phyloP scores from a whole-genome alignment of 2,888 invertebrate genomes.

The Oscheius myriophilus region DNA sequence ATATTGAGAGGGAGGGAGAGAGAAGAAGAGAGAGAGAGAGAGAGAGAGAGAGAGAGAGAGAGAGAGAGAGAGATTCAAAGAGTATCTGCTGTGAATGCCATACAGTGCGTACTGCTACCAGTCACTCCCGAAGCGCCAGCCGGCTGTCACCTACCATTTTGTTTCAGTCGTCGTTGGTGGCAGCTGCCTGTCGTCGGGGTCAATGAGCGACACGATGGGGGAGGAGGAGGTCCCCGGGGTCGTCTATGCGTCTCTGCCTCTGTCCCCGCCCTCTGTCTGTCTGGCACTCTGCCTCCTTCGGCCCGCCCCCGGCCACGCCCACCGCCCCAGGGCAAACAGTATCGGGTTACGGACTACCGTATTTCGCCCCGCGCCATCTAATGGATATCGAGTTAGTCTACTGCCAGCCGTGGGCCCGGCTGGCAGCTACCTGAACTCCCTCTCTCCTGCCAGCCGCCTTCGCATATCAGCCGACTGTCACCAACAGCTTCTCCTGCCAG shows the following conservation, averaged over 20 bases:
- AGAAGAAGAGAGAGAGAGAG: too few species aligned
- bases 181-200: constrained; percentile 11
- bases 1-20: too few species aligned
- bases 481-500: constrained; percentile 11
- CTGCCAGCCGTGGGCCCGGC: constrained; percentile 1
- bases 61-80: too few species aligned
- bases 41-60: too few species aligned
- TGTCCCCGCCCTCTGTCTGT: not conserved
- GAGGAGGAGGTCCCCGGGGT: constrained; percentile 5
- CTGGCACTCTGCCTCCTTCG: constrained; percentile 3
- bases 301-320: not conserved
- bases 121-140: not conserved
- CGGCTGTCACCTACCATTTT: constrained; percentile 14
- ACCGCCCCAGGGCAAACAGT: constrained; percentile 30
- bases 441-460: not conserved
- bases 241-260: constrained; percentile 5
- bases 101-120: too few species aligned
- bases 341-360: constrained; percentile 29
- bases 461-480: not conserved
- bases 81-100: too few species aligned
- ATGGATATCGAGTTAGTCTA: constrained; percentile 26
- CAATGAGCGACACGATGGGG: constrained; percentile 10
- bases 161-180: not conserved
- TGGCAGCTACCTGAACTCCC: not conserved
- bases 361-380: constrained; percentile 5